A percentile compares a stretch with the other conserved stretches of the same genome.
Evolutionary conservation across 2,797 vertebrate genomes (phyloP).

Genomic region (Pachyuromys duprasi): DNA sequence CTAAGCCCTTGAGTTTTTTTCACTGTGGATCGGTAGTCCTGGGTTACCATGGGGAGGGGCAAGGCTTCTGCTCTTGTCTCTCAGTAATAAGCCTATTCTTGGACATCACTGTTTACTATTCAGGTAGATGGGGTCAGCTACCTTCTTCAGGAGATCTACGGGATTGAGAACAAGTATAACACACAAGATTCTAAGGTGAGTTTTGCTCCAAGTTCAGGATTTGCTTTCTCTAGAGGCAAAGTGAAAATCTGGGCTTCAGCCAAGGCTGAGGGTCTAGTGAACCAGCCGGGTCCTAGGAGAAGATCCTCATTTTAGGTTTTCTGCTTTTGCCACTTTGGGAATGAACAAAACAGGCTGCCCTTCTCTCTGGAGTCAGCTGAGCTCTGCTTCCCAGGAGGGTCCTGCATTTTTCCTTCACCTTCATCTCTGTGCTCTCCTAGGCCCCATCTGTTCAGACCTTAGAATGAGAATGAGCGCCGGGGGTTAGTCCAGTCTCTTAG

Average conservation of each 20-base stretch:
- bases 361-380: background rate
- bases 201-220: background rate
- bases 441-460: background rate
- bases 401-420: too few relatives aligned
- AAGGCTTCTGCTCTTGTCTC: background rate
- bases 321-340: background rate
- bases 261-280: background rate
- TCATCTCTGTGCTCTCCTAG: background rate
- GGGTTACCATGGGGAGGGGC: background rate
- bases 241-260: background rate
- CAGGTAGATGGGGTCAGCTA: slow-evolving; percentile 99
- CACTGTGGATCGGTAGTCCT: background rate
- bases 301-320: background rate
- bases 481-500: background rate
- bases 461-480: background rate
- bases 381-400: background rate
- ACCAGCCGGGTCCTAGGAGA: background rate
- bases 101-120: slow-evolving; percentile 25
- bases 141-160: slow-evolving; percentile 99
- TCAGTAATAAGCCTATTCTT: background rate
- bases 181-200: slow-evolving; percentile 95
- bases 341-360: background rate
- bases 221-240: background rate
- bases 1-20: background rate
- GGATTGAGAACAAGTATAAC: slow-evolving; percentile 99